phyloP scores from a whole-genome alignment of 2,797 vertebrate species.

The Clarias laeviceps region DNA sequence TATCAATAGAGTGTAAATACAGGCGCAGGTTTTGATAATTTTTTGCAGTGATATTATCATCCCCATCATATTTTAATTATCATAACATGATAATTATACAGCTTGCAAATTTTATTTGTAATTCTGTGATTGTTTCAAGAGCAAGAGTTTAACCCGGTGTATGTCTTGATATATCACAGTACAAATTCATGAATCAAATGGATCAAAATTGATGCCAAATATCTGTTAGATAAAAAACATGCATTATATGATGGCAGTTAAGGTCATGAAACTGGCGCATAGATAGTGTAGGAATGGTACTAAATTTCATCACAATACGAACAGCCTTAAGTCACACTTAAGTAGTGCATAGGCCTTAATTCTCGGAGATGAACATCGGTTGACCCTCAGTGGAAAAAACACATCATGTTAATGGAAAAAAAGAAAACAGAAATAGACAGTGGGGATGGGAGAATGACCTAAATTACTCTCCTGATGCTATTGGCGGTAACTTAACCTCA shows the following conservation, averaged over 20 bases:
- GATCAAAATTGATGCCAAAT: not conserved
- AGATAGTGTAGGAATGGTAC: not conserved
- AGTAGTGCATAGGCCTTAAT: not conserved
- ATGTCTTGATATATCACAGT: not conserved
- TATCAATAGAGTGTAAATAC: constrained; percentile 33
- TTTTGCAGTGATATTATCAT: not conserved
- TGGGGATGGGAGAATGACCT: constrained; percentile 59
- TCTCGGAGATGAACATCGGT: constrained; percentile 18
- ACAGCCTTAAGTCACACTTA: constrained; percentile 1
- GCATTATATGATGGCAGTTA: not conserved
- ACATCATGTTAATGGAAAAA: constrained; percentile 47
- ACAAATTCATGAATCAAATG: not conserved
- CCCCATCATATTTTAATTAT: not conserved
- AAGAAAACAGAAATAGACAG: constrained; percentile 16
- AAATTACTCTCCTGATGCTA: constrained; percentile 52
- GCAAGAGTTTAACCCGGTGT: not conserved
- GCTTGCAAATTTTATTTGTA: not conserved
- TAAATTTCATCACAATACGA: not conserved
- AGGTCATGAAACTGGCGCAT: not conserved
- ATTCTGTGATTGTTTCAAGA: not conserved
- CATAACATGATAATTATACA: not conserved
- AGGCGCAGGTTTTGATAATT: not conserved
- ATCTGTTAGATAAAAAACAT: not conserved
- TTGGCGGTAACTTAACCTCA: constrained; percentile 59
- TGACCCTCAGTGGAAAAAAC: constrained; percentile 49